Base-by-base conservation (phyloP, 1,140 invertebrate species). In the Rhopalosiphum maidis region DNA sequence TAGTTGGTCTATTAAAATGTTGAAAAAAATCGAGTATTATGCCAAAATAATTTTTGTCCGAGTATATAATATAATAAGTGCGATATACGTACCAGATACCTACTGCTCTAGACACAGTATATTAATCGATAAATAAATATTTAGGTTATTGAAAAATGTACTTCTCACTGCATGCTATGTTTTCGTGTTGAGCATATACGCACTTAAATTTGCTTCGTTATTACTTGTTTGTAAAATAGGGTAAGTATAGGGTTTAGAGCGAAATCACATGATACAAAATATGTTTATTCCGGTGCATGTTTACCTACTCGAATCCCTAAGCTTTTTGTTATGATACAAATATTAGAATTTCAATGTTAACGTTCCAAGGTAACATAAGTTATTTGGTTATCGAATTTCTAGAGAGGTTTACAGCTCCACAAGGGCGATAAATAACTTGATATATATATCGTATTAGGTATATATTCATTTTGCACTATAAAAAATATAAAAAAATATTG, bases 331-430 rank as follows among this genome's bases (percentile, higher is more conserved):
- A 48, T 87, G 83, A 87, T 87, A 46, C 25, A 87, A 46, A 51
- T 87, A 35, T n/a, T 7, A 48, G 6, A 87, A 51, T 89, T 54
- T 89, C 87, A 55, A 89, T 89, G 87, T 55, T 54, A 89, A 55
- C n/a, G 22, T 89, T 37, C 48, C 87, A 89, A 89, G 87, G 87
- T 48, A 22, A 55, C 35, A 35, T 55, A 30, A 89, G 86, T 22
- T 8, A 43, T 89, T 89, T 55, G 87, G 87, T 55, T 89, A 43
- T 89, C 87, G 9, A 55, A 54, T 25, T 89, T 89, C 23, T 89
- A 35, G 22, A 89, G 87, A 55, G 87, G 51, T 89, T 89, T 89
- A 37, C 22, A 9, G 87, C 21, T 37, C 18, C 22, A 37, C 87
- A 89, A 89, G 87, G 87, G 48, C 87, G 23, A 89, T 89, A 89